These are phyloP conservation scores for Myotis brandtii DNA, from an alignment of 2,113 vertebrate species.

Conservation along the genomic window DNA sequence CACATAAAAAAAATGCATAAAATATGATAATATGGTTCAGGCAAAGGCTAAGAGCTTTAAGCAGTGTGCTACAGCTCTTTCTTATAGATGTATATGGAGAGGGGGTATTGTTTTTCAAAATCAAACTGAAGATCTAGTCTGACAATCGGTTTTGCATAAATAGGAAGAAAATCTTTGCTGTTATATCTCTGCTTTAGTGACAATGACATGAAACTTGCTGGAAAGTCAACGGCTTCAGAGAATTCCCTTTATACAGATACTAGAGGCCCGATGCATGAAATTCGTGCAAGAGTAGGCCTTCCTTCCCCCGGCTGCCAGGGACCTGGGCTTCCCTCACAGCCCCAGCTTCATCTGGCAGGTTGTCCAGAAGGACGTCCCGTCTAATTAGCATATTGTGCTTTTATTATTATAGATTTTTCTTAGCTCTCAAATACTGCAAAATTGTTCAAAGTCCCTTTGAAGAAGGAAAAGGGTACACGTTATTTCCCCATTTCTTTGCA, in stretches of 20 bases:
- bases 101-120: neutral
- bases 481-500: neutral
- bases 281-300: no score
- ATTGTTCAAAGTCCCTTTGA: constrained; percentile 8
- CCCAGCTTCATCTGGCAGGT: no score
- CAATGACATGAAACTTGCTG: neutral
- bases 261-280: no score
- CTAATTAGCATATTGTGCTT: no score
- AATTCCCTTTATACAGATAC: neutral
- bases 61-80: neutral
- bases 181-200: neutral
- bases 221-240: constrained; percentile 32
- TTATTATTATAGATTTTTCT: neutral
- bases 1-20: neutral
- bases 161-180: neutral
- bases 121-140: neutral
- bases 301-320: no score
- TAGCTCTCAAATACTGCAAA: neutral
- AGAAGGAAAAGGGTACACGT: neutral
- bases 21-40: neutral
- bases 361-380: no score
- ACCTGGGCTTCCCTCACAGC: no score
- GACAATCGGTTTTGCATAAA: neutral
- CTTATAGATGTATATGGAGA: neutral
- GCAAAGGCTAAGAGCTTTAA: neutral